Evolutionary conservation across 2,113 vertebrate genomes (phyloP).

Genomic region (Hepsetus odoe): DNA sequence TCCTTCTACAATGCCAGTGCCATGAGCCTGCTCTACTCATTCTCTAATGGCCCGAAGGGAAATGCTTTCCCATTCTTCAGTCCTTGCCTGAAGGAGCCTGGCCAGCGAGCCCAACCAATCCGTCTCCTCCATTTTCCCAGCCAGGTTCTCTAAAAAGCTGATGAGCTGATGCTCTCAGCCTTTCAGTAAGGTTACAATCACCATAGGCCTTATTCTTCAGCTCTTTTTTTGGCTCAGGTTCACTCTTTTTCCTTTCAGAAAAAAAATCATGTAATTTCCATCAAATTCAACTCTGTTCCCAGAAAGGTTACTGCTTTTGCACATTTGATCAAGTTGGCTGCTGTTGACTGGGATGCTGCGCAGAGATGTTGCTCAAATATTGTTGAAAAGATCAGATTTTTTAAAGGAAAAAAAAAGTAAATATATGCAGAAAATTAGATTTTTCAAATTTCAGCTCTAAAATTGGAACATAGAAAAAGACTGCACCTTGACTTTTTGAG

Average conservation of each 20-base stretch:
- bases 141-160: constrained; percentile 37
- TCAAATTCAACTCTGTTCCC: no score
- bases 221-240: no score
- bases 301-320: not conserved
- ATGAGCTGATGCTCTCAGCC: not conserved
- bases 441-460: not conserved
- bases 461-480: not conserved
- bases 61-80: constrained; percentile 85
- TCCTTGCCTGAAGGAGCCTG: constrained; percentile 77
- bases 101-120: constrained; percentile 74
- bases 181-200: not conserved
- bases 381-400: not conserved
- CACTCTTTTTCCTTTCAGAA: no score
- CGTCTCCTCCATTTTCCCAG: constrained; percentile 75
- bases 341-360: not conserved
- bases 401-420: not conserved
- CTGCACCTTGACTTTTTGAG: not conserved
- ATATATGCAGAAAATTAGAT: not conserved
- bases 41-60: constrained; percentile 67
- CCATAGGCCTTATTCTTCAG: not conserved
- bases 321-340: not conserved
- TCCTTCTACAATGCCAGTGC: constrained; percentile 79
- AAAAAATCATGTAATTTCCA: no score
- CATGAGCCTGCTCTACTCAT: constrained; percentile 82
- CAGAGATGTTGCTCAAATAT: not conserved